Base-by-base conservation (phyloP, 2,113 vertebrate species). In the Rhinolophus sinicus region DNA sequence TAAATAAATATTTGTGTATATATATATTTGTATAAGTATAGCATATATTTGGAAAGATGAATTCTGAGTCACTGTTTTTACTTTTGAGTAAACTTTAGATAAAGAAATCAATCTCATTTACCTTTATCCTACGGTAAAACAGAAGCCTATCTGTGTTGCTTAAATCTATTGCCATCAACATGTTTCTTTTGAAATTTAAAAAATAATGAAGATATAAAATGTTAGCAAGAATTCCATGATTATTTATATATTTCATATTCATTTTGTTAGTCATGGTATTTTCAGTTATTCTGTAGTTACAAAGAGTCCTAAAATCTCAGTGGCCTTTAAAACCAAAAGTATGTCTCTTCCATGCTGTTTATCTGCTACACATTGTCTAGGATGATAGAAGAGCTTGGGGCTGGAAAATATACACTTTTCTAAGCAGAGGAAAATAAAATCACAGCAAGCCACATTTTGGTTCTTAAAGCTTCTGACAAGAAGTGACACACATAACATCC, bases 151-250 rank as follows among this genome's bases (percentile, higher is more conserved):
- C 30, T 73, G 2, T 77, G 38, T 78, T 80, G 28, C 60, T 69
- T 88, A 75, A 87, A 76, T 67, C 26, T 86, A 47, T 52, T n/a
- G 19, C 24, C 4, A 56, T 76, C 75, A 82, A 40, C 14, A 52
- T 84, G 28, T 75, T 92, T 87, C 30, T 67, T 76, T 50, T 94
- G 56, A 78, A 78, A 93, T 69, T 90, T 86, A 50, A 94, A 54
- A 78, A 73, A 87, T 22, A 77, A 65, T 35, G 16, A 75, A 19
- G 15, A 26, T 38, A 64, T 56, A 44, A 81, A 88, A 67, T 83
- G 16, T 44, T 84, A 85, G 64, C 24, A 77, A 88, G 4, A 65
- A 38, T 13, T 80, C 22, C 0, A n/a, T 64, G 33, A 56, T 54
- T 73, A 47, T 70, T 56, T 76, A 40, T 75, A 7, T 1, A 64